Evolutionary conservation across 2,113 vertebrate species (phyloP).

Genomic region (Polypterus bichir): DNA sequence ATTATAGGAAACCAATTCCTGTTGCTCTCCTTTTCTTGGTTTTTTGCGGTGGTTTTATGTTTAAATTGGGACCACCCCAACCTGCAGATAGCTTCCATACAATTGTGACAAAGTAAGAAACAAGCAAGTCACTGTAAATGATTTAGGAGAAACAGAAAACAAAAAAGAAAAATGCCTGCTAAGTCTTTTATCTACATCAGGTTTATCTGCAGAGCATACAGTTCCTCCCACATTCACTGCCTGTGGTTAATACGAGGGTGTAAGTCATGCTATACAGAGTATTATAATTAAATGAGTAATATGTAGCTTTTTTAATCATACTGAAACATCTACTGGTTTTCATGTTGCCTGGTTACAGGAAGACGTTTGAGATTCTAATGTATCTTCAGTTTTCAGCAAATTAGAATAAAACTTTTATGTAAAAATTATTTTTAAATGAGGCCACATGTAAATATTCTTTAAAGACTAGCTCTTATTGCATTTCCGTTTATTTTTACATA

Average conservation of each 20-base stretch:
- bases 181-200: conserved; percentile 19
- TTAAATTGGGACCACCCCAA: neutral
- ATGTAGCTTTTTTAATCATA: conserved; percentile 18
- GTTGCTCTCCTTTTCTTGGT: neutral
- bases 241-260: conserved; percentile 13
- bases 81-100: neutral
- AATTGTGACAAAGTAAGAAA: too few species aligned
- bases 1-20: too few species aligned
- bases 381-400: too few species aligned
- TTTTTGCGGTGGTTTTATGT: neutral
- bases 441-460: too few species aligned
- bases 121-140: too few species aligned
- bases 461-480: too few species aligned
- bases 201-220: conserved; percentile 7
- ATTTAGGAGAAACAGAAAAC: neutral
- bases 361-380: too few species aligned
- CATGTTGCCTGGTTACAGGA: too few species aligned
- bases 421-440: too few species aligned
- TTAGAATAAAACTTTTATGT: too few species aligned
- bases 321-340: neutral
- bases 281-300: conserved; percentile 32
- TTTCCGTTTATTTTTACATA: too few species aligned
- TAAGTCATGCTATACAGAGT: conserved; percentile 16
- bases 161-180: conserved; percentile 22
- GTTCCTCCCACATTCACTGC: conserved; percentile 19